A percentile compares a stretch with the other conserved stretches of the same genome.
phyloP scores from a whole-genome alignment of 2,113 vertebrate genomes.

The Passer domesticus region DNA sequence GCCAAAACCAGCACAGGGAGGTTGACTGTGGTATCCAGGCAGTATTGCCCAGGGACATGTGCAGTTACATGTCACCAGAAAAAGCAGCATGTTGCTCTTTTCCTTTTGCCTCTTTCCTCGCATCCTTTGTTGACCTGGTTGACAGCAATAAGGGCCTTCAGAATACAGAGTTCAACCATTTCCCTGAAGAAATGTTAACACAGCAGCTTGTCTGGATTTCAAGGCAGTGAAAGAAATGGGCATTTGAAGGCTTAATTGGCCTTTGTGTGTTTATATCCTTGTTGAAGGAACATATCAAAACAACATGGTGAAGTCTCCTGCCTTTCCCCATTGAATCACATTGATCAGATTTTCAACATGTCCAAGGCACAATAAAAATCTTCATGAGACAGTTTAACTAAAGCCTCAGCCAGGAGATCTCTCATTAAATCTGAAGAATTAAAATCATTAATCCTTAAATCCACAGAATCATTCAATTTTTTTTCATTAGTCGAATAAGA shows the following conservation, averaged over 20 bases:
- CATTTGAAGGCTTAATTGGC: not conserved
- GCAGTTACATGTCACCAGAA: not conserved
- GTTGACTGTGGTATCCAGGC: not conserved
- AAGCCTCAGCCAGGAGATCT: not conserved
- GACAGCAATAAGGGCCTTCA: not conserved
- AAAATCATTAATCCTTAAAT: not conserved
- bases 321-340: rapidly evolving
- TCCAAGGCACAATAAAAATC: not conserved
- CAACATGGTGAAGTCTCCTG: not conserved
- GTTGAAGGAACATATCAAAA: not conserved
- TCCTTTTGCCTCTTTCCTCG: not conserved
- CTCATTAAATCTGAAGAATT: not conserved
- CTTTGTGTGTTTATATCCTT: not conserved
- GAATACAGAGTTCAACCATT: not conserved
- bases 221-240: not conserved
- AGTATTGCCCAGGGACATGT: too few relatives aligned
- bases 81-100: not conserved
- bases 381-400: not conserved
- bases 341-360: not conserved
- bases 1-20: not conserved
- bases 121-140: not conserved
- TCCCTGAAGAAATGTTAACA: not conserved
- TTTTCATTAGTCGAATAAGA: not conserved
- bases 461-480: not conserved
- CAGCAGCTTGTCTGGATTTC: not conserved